A percentile compares a stretch with the other conserved stretches of the same genome.
Evolutionary conservation across 1,140 invertebrate species (phyloP).

Genomic region (Temnothorax longispinosus): DNA sequence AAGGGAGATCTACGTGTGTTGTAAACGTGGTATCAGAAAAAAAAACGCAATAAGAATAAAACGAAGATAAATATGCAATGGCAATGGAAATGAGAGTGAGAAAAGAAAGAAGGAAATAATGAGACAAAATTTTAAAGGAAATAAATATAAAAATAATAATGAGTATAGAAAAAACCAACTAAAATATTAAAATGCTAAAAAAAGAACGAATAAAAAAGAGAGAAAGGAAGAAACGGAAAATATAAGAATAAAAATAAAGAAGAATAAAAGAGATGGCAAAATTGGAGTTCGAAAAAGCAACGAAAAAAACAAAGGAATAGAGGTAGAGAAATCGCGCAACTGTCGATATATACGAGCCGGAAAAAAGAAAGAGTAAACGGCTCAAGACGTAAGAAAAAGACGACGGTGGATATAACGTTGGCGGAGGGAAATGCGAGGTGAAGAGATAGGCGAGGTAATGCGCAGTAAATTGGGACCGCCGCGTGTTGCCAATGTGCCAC

Average conservation of each 20-base stretch:
- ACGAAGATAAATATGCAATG: not conserved
- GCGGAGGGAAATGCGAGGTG: conserved; percentile 23
- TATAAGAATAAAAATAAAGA: conserved; percentile 2
- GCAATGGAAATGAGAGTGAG: not conserved
- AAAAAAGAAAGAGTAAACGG: conserved; percentile 10
- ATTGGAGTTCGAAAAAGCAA: conserved; percentile 30
- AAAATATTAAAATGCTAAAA: not conserved
- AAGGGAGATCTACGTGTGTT: not conserved
- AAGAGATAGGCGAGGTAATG: conserved; percentile 66
- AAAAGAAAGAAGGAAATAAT: not conserved
- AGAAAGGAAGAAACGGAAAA: not conserved
- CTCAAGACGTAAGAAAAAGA: conserved; percentile 59
- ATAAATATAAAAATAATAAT: not conserved
- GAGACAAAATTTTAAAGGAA: not conserved
- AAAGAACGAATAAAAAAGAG: not conserved
- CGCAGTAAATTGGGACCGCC: conserved; percentile 75
- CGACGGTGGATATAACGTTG: conserved; percentile 56
- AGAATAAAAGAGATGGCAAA: not conserved
- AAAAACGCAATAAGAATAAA: too few species aligned
- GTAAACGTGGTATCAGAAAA: not conserved
- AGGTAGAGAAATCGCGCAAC: conserved; percentile 22
- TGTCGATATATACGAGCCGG: not conserved
- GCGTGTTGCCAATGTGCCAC: conserved; percentile 74
- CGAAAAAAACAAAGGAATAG: not conserved
- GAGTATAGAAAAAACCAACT: too few species aligned